Evolutionary conservation across 1,140 invertebrate species (phyloP).

Genomic region (Drosophila elegans): DNA sequence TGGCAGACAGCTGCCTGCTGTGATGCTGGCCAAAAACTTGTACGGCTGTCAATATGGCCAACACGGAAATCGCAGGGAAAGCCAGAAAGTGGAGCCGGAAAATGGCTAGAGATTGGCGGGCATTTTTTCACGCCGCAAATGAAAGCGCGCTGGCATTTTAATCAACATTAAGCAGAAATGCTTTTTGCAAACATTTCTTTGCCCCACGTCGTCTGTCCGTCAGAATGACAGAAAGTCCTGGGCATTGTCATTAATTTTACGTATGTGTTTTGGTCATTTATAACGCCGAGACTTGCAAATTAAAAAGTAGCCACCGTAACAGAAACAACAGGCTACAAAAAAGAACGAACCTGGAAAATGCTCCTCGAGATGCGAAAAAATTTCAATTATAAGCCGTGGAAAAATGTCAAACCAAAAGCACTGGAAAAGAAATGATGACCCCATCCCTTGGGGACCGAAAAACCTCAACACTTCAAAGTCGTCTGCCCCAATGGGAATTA

Average conservation of each 20-base stretch:
- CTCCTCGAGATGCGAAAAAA: conserved; percentile 27
- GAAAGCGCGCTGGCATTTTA: conserved; percentile 78
- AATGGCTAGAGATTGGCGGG: conserved; percentile 68
- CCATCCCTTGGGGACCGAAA: conserved; percentile 13
- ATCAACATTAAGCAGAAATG: conserved; percentile 83
- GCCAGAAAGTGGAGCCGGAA: conserved; percentile 14
- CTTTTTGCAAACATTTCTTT: conserved; percentile 78
- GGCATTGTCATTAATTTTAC: conserved; percentile 74
- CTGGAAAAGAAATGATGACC: conserved; percentile 7
- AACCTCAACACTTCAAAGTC: conserved; percentile 71
- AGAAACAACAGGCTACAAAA: conserved; percentile 12
- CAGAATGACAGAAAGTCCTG: conserved; percentile 63
- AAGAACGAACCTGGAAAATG: conserved; percentile 22
- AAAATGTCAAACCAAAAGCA: conserved; percentile 34
- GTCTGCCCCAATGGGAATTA: conserved; percentile 47
- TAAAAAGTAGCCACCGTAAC: conserved; percentile 58
- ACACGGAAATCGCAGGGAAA: conserved; percentile 2
- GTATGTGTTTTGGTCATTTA: conserved; percentile 80
- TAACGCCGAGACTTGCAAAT: conserved; percentile 72
- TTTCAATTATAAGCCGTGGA: conserved; percentile 61
- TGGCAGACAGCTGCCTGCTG: conserved; percentile 74
- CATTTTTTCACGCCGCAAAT: conserved; percentile 75
- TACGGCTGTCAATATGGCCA: conserved; percentile 74
- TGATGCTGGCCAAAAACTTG: conserved; percentile 64
- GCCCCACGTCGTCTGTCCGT: conserved; percentile 48